Base-by-base conservation (phyloP, 1,140 invertebrate genomes). In the Euwallacea similis region DNA sequence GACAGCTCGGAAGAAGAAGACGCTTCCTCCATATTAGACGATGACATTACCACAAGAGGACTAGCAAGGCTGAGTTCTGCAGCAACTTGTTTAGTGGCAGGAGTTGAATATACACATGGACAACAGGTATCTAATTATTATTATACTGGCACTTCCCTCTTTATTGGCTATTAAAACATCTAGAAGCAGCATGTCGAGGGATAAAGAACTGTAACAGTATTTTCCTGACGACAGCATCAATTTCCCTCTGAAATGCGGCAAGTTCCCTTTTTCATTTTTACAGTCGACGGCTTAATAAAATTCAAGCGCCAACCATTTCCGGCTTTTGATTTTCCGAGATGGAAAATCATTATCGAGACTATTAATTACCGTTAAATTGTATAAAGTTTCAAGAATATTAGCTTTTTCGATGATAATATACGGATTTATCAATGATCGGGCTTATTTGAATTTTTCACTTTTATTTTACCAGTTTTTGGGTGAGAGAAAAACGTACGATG, bases 21-120 rank as follows among this genome's bases (percentile, higher is more conserved):
- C 8, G 74, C 72, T 54, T 69, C 73, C 7, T 64, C 69, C 4
- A 8, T 75, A 7, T 47, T 75, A 15, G 74, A 74, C 21, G 73
- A 81, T 66, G 79, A 79, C 67, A 77, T 77, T 42, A 82, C 81
- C 11, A 78, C 80, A 10, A 77, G 79, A 58, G 79, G 79, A 59
- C 62, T 82, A 50, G 81, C 78, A 47, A 76, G 78, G 55, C 69
- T 82, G 41, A 81, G 79, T 69, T 81, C 80, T 11, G 81, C 81
- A 2, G 81, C 81, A 13, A 82, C 81, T 7, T 82, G 81, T 69
- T 72, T 82, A 6, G 81, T 82, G 8, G 81, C 80, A 7, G 79
- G 79, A 6, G 77, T 82, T 8, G 81, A 82, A 71, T 82, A 82
- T 67, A 82, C 81, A 2, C 81, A 82, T 65, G 81, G 81, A 60